A percentile compares a stretch with the other conserved stretches of the same genome.
phyloP scores from a whole-genome alignment of 2,797 vertebrate species.

The Phyllotis vaccarum region DNA sequence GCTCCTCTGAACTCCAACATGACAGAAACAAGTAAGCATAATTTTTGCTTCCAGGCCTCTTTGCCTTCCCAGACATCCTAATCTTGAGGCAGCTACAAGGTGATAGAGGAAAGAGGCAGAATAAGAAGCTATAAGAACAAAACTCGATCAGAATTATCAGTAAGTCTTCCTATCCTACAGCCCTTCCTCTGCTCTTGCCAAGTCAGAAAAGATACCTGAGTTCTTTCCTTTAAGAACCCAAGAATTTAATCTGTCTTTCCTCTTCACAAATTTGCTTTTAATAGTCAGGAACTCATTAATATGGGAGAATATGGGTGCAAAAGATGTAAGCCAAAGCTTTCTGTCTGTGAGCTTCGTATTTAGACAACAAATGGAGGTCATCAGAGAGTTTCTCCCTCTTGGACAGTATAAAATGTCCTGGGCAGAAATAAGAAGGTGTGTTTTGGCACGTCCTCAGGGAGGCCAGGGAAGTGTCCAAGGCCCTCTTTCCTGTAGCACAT shows the following conservation, averaged over 20 bases:
- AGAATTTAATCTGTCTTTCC: constrained; percentile 6
- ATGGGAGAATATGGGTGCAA: not conserved
- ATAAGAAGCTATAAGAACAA: not conserved
- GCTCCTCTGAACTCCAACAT: not conserved
- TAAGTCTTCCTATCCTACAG: not conserved
- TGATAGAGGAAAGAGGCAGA: not conserved
- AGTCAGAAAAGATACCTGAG: not conserved
- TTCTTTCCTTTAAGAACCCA: not conserved
- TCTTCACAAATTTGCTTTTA: constrained; percentile 27
- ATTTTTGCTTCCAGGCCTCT: not conserved
- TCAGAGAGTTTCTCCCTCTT: not conserved
- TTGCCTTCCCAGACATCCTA: not conserved
- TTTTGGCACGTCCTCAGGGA: not conserved
- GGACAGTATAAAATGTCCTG: not conserved
- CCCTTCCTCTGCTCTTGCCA: not conserved
- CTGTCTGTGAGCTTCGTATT: not conserved
- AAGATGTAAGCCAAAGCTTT: not conserved
- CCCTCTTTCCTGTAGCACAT: not conserved
- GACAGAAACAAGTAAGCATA: not conserved
- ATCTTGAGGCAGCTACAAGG: not conserved
- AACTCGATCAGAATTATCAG: not conserved
- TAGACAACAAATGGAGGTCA: not conserved
- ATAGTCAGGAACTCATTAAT: not conserved
- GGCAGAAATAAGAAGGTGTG: not conserved
- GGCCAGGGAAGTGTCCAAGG: not conserved